These are phyloP conservation scores for Lagopus leucura DNA, from an alignment of 2,113 vertebrate species.

Conservation along the genomic window DNA sequence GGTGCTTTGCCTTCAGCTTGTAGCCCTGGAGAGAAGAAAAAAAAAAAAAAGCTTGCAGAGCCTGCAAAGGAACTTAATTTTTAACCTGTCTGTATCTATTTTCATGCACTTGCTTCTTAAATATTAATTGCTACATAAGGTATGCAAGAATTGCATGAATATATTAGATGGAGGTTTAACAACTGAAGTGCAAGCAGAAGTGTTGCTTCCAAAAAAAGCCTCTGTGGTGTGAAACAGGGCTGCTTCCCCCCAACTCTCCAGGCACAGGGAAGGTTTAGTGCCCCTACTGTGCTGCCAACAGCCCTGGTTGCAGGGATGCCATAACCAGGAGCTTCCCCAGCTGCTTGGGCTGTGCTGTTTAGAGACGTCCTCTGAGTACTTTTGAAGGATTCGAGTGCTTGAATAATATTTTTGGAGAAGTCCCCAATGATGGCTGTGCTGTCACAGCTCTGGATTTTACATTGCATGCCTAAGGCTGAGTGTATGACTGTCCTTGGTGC, in stretches of 20 bases:
- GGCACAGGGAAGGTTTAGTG: not conserved
- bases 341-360: not conserved
- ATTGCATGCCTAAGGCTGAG: not conserved
- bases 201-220: not conserved
- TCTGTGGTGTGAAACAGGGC: not conserved
- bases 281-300: not conserved
- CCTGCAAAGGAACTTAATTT: not conserved
- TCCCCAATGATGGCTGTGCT: too few relatives aligned
- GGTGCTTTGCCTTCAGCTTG: not conserved
- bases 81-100: not conserved
- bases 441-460: too few relatives aligned
- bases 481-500: not conserved
- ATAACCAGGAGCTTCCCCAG: not conserved
- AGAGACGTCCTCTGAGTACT: rapidly evolving
- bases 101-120: not conserved
- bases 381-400: not conserved
- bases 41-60: not conserved
- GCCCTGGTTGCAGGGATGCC: too few relatives aligned
- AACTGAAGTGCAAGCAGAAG: not conserved
- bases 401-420: not conserved
- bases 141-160: not conserved
- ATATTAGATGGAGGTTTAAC: not conserved
- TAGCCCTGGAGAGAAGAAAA: not conserved
- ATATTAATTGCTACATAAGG: not conserved
- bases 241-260: not conserved